Conservation (phyloP, 2,888 invertebrate genomes). For the Aquatica leii region DNA sequence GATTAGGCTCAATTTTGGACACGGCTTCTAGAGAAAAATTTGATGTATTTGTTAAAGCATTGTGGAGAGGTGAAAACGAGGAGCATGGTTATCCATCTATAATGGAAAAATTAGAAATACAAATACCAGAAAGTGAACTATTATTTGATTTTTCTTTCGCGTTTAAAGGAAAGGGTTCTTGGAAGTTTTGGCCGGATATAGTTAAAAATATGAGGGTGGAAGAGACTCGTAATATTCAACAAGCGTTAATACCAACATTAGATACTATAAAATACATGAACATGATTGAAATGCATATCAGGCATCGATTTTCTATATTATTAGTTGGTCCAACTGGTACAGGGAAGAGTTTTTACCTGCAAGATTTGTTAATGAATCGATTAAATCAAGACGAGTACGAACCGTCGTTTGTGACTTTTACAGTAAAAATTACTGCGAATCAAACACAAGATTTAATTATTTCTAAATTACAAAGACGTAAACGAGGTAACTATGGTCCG, state of each 20-base stretch:
- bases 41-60: constrained; percentile 69
- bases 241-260: constrained; percentile 82
- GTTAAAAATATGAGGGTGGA: constrained; percentile 71
- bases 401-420: constrained; percentile 83
- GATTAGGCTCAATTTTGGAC: constrained; percentile 82
- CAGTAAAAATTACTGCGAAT: constrained; percentile 82
- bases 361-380: constrained; percentile 74
- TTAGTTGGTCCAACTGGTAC: constrained; percentile 87
- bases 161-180: constrained; percentile 79
- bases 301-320: constrained; percentile 71
- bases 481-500: constrained; percentile 80
- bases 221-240: constrained; percentile 71
- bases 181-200: constrained; percentile 87
- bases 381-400: constrained; percentile 74
- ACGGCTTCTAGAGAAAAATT: constrained; percentile 73
- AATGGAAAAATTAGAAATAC: constrained; percentile 75
- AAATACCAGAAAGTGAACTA: constrained; percentile 78
- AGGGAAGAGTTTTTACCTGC: constrained; percentile 84
- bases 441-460: constrained; percentile 82
- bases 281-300: constrained; percentile 78
- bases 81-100: constrained; percentile 65
- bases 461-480: constrained; percentile 73
- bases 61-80: constrained; percentile 62
- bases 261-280: constrained; percentile 84
- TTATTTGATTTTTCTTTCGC: constrained; percentile 85